Evolutionary conservation across 2,888 invertebrate genomes (phyloP).

Genomic region (Drosophila falleni): DNA sequence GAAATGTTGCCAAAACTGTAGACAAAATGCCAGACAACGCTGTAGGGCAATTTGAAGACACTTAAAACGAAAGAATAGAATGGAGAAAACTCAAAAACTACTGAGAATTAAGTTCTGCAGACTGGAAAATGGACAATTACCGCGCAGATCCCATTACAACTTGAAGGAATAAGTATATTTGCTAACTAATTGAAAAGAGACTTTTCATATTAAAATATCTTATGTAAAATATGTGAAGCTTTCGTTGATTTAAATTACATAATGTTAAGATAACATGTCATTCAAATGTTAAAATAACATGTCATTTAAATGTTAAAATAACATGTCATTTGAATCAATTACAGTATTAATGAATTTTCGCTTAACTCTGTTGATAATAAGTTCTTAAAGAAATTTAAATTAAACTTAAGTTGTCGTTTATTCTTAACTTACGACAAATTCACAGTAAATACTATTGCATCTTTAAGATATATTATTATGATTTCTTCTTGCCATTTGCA

Average conservation of each 20-base stretch:
- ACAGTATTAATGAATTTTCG: no score
- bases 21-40: slow-evolving; percentile 65
- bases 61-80: slow-evolving; percentile 20
- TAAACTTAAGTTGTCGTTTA: no score
- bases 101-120: slow-evolving; percentile 59
- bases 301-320: no score
- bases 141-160: slow-evolving; percentile 45
- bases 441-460: no score
- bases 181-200: neutral
- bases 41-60: slow-evolving; percentile 39
- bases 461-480: no score
- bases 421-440: neutral
- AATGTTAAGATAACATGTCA: no score
- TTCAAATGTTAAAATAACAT: no score
- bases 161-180: neutral
- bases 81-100: slow-evolving; percentile 18
- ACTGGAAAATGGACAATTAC: slow-evolving; percentile 71
- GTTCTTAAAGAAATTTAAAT: no score
- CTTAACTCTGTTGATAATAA: no score
- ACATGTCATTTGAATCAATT: no score
- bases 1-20: slow-evolving; percentile 56
- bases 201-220: neutral
- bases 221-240: neutral
- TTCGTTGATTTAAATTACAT: neutral
- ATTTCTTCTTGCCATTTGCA: slow-evolving; percentile 13